Percentiles rank a stretch among this genome's conserved stretches.
phyloP scores from a whole-genome alignment of 2,797 vertebrate species.

The Petrocephalus sullivani region DNA sequence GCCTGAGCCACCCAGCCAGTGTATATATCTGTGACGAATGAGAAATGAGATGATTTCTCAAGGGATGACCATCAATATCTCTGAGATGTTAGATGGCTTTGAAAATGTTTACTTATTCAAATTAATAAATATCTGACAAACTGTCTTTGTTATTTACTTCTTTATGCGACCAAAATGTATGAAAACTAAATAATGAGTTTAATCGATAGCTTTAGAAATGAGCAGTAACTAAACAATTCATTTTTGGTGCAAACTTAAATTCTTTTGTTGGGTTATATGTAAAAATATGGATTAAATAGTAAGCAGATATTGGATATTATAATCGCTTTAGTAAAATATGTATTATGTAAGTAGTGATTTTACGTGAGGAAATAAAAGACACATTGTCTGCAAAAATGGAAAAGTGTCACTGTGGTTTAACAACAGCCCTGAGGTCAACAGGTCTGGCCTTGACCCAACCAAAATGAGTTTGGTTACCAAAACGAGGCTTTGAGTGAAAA shows the following conservation, averaged over 20 bases:
- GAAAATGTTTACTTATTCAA: background rate
- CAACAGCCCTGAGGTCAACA: background rate
- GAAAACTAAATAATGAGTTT: background rate
- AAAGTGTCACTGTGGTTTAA: background rate
- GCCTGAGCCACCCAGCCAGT: conserved; percentile 79
- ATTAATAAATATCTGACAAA: background rate
- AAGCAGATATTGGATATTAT: background rate
- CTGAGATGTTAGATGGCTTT: background rate
- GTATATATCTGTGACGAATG: conserved; percentile 73
- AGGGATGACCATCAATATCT: background rate
- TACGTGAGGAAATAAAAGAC: background rate
- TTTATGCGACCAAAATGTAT: background rate
- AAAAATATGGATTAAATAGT: background rate
- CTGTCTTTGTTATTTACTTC: background rate
- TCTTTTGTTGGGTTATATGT: background rate
- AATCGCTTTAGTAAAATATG: background rate
- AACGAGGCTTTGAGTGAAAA: background rate
- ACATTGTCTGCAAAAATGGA: background rate
- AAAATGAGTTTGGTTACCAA: background rate
- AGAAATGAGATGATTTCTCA: background rate
- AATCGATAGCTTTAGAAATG: background rate
- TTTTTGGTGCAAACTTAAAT: background rate
- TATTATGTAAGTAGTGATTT: background rate
- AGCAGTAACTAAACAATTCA: background rate
- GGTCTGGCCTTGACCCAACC: background rate